A percentile compares a stretch with the other conserved stretches of the same genome.
Conservation (phyloP, 2,888 invertebrate species). For the Alitta virens region DNA sequence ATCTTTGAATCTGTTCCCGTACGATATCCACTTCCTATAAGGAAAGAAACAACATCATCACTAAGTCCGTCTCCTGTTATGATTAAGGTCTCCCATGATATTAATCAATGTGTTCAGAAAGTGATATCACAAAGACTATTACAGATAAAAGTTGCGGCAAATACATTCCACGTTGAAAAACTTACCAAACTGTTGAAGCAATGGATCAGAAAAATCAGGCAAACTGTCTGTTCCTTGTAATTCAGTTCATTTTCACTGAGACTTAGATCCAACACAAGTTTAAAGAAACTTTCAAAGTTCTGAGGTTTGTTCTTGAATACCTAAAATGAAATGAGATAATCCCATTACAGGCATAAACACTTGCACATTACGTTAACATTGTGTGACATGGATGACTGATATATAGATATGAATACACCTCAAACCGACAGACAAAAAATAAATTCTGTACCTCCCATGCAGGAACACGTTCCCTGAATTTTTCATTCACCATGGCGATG, state of each 20-base stretch:
- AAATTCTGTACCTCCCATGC: constrained; percentile 78
- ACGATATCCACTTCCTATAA: constrained; percentile 81
- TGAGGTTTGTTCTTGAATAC: constrained; percentile 76
- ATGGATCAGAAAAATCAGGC: constrained; percentile 90
- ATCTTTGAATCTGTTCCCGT: constrained; percentile 83
- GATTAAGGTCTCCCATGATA: too few species aligned
- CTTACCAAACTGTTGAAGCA: constrained; percentile 89
- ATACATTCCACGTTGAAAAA: too few species aligned
- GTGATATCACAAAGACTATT: too few species aligned
- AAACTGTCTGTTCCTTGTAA: constrained; percentile 74
- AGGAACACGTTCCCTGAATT: constrained; percentile 92
- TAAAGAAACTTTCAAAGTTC: constrained; percentile 56
- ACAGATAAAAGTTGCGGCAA: too few species aligned
- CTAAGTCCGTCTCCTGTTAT: too few species aligned
- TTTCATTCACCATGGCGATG: constrained; percentile 97
- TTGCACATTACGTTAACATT: too few species aligned
- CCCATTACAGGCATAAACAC: not conserved
- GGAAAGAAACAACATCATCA: too few species aligned
- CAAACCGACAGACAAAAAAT: not conserved
- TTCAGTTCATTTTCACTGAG: constrained; percentile 60
- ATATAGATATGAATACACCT: too few species aligned
- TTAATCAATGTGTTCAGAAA: too few species aligned
- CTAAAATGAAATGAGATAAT: too few species aligned
- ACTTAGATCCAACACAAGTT: constrained; percentile 61
- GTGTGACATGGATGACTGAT: too few species aligned